Base-by-base conservation (phyloP, 2,113 vertebrate genomes). In the Ammospiza caudacuta region DNA sequence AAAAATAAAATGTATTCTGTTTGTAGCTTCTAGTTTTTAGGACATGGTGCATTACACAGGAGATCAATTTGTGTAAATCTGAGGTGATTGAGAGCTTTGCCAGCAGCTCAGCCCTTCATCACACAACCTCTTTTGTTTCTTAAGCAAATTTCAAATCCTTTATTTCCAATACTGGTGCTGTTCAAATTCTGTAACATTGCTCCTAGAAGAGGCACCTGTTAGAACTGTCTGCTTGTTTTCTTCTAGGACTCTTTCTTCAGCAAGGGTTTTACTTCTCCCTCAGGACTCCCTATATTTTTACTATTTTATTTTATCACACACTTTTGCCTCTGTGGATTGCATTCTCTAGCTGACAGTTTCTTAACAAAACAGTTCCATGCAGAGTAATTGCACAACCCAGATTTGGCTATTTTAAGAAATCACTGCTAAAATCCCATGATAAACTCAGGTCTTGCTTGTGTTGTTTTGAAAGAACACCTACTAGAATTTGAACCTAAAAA, bases 11-110 rank as follows among this genome's bases (percentile, higher is more conserved):
- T 96, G 97, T 98, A 97, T 98, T 98, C 90, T 97, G 98, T 98
- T 98, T 97, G 97, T 98, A 98, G 97, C 98, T 98, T 97, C 96
- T 97, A 98, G 98, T 99, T 99, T 99, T 98, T 98, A 98, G 98
- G 98, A 98, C 98, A 98, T 73, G 86, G 98, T 98, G 97, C 97
- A 98, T 96, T 98, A 97, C 98, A 97, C 96, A 97, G 96, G 98
- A 98, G 96, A 98, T 97, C 33, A 79, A 98, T 98, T 98, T 98
- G 98, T 98, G 97, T 97, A 98, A 98, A 98, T 98, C 97, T 98
- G 97, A 99, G 98, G 97, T 90, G 97, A 98, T 97, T 85, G 90
- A 97, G 97, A 97, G 96, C 97, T 98, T 98, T 98, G 97, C 98
- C 98, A 88, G 95, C 93, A 97, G 98, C 97, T 96, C 96, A 83